Evolutionary conservation across 2,888 invertebrate species (phyloP), one percentile per base, ranked within the genome.

Genomic region (Psylliodes chrysocephalus): DNA sequence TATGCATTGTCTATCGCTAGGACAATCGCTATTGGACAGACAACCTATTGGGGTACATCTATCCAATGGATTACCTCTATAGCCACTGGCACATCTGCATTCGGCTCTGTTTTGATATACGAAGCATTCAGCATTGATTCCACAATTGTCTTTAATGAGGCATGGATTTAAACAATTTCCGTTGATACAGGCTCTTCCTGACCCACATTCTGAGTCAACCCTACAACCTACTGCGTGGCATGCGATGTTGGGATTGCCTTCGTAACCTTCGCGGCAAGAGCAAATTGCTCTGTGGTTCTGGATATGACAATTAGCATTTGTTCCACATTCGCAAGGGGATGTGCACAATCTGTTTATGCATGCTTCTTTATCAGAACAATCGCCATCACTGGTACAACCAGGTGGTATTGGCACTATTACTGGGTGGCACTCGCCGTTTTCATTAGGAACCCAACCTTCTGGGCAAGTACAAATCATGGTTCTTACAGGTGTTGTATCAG

Each of bases 401-500:
- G 90, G 85, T 71, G 89, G 89, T 66, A 89, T 87, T 79, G 90
- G 88, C 64, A 91, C 82, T 52, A 90, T 83, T 25, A 91, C 88
- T 60, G 91, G 88, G 76, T 87, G 89, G 77, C 95, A 95, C 77
- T 91, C 88, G 62, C 93, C 94, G 72, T 88, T 88, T 71, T 90
- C 86, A 75, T 93, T 90, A 0, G 93, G 92, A 66, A 93, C 89
- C 86, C 90, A 94, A 47, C 93, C 91, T 73, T 92, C 91, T 0
- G 94, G 93, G 75, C 95, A 95, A 61, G 92, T 91, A 78, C 95
- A 95, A 47, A 93, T 91, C 88, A 95, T 90, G 2, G 95, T 95
- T 70, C 94, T 85, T 55, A 95, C 91, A 17, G 95, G 95, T 38
- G 91, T 86, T 63, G 94, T 94, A 76, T 95, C 93, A 12, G 94